Evolutionary conservation across 2,888 invertebrate species (phyloP).

Genomic region (Tuberolachnus salignus): DNA sequence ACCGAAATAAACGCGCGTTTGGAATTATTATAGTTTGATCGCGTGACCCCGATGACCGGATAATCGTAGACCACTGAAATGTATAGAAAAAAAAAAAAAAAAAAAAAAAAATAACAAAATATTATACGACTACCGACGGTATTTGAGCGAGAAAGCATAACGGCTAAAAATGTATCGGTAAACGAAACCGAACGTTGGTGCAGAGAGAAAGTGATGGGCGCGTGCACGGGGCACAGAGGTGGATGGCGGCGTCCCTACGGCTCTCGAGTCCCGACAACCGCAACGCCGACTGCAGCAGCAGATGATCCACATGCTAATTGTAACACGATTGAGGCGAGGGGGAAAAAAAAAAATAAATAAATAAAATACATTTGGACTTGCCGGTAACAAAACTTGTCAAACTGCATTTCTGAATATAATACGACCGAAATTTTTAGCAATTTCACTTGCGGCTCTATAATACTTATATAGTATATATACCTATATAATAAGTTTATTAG

Average conservation of each 20-base stretch:
- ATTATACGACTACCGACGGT: conserved; percentile 31
- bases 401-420: conserved; percentile 47
- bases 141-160: conserved; percentile 50
- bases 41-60: conserved; percentile 40
- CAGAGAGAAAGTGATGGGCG: conserved; percentile 51
- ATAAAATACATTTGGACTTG: conserved; percentile 24
- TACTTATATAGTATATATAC: background rate
- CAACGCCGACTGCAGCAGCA: background rate
- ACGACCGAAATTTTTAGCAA: conserved; percentile 42
- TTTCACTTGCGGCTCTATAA: conserved; percentile 7
- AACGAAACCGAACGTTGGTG: conserved; percentile 47
- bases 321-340: conserved; percentile 18
- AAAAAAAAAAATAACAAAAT: conserved; percentile 6
- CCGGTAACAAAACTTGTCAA: conserved; percentile 26
- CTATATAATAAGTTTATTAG: conserved; percentile 7
- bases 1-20: background rate
- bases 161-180: conserved; percentile 29
- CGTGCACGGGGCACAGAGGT: conserved; percentile 11
- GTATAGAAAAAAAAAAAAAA: background rate
- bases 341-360: too few species aligned
- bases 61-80: conserved; percentile 40
- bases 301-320: conserved; percentile 51
- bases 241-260: conserved; percentile 41
- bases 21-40: conserved; percentile 10
- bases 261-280: conserved; percentile 17